A percentile compares a stretch with the other conserved stretches of the same genome.
Conservation (phyloP, 2,113 vertebrate species). For the Excalfactoria chinensis region DNA sequence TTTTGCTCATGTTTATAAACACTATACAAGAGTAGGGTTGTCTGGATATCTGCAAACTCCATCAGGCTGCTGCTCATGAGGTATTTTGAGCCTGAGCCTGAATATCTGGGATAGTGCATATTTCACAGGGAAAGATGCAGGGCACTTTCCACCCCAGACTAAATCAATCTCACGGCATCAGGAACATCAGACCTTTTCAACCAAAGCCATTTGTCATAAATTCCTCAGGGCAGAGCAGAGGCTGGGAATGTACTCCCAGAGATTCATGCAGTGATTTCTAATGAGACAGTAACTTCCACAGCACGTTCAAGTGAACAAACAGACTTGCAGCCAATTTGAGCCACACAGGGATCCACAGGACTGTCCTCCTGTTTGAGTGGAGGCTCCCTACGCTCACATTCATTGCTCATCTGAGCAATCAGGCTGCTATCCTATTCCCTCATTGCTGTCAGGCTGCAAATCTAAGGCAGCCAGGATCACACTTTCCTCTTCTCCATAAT, state of each 20-base stretch:
- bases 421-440: not conserved
- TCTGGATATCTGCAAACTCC: not conserved
- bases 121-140: not conserved
- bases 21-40: not conserved
- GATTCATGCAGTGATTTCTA: not conserved
- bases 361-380: not conserved
- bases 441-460: not conserved
- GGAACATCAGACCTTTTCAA: not conserved
- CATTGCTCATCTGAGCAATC: not conserved
- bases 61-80: not conserved
- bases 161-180: not conserved
- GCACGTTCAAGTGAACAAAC: not conserved
- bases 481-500: not conserved
- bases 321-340: not conserved
- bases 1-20: conserved; percentile 50
- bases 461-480: not conserved
- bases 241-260: not conserved
- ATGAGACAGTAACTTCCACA: not conserved
- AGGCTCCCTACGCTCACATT: not conserved
- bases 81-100: not conserved
- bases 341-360: not conserved
- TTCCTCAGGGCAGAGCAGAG: not conserved
- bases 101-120: not conserved
- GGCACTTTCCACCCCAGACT: not conserved
- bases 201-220: not conserved